Base-by-base conservation (phyloP, 2,888 invertebrate species). In the Synanthedon andrenaeformis region DNA sequence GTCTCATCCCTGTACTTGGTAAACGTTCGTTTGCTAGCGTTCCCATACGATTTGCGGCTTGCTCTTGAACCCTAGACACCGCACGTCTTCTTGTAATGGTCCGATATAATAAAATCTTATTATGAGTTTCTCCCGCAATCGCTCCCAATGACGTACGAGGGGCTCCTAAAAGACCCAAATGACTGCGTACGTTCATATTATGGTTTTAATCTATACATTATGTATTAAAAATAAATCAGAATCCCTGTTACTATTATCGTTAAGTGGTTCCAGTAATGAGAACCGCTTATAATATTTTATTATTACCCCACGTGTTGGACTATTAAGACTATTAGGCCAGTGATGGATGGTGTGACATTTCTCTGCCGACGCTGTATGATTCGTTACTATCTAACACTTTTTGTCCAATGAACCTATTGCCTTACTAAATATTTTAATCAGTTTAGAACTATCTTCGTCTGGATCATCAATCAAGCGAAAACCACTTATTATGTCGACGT, bases 51-150 rank as follows among this genome's bases (percentile, higher is more conserved):
- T 73, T 69, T 68, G 66, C 67, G 62, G 68, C 69, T 72, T 73
- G 76, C 62, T 69, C 69, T 72, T 73, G 76, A 78, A 74, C 79
- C 69, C 69, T 63, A 74, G 75, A 79, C 76, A 74, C 69, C 67
- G 76, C 82, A 83, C 82, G 82, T 80, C 72, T 73, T 59, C 76
- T 66, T 69, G 67, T 83, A 83, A 83, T 84, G 75, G 71, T 68
- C 65, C 71, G 74, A 76, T 80, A 76, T 82, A 82, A 82, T 82
- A 80, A 80, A 82, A 80, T 76, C 75, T 76, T 82, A 83, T 82
- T 78, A 80, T 70, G 63, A 71, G 72, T 74, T 76, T 76, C 70
- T 70, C 62, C 65, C 67, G 68, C 67, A 71, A 80, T 79, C 71
- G 70, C 71, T 70, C 64, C 62, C 72, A 76, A 76, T 75, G 71